A percentile compares a stretch with the other conserved stretches of the same genome.
Conservation (phyloP, 2,113 vertebrate species). For the Rhegmatorhina hoffmannsi region DNA sequence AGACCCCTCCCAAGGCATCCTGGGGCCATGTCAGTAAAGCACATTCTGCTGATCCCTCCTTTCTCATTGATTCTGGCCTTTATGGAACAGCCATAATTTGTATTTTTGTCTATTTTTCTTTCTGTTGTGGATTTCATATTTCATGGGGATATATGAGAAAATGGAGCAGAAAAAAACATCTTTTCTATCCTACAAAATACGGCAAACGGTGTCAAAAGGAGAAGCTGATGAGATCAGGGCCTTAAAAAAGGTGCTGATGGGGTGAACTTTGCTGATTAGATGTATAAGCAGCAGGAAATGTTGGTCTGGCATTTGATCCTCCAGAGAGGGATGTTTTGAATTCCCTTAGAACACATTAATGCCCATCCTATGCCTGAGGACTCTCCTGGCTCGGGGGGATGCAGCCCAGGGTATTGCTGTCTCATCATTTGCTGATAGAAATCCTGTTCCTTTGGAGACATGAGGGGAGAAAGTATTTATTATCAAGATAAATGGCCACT, state of each 20-base stretch:
- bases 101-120: not conserved
- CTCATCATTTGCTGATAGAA: constrained; percentile 69
- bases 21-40: not conserved
- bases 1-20: not conserved
- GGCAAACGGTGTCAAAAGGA: constrained; percentile 7
- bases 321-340: constrained; percentile 45
- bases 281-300: constrained; percentile 38
- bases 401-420: constrained; percentile 51
- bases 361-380: constrained; percentile 34
- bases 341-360: constrained; percentile 64
- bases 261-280: constrained; percentile 58
- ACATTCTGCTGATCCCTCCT: not conserved
- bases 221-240: not conserved
- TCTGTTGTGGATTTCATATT: not conserved
- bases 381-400: not conserved
- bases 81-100: not conserved
- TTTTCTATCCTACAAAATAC: not conserved
- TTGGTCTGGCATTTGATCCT: constrained; percentile 62
- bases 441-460: constrained; percentile 55
- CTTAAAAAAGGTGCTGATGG: constrained; percentile 63
- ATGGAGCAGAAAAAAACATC: not conserved
- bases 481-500: constrained; percentile 58
- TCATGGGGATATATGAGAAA: not conserved
- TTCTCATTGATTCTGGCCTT: not conserved
- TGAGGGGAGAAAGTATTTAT: constrained; percentile 63